phyloP scores from a whole-genome alignment of 2,888 invertebrate species.

The Leptothorax acervorum region DNA sequence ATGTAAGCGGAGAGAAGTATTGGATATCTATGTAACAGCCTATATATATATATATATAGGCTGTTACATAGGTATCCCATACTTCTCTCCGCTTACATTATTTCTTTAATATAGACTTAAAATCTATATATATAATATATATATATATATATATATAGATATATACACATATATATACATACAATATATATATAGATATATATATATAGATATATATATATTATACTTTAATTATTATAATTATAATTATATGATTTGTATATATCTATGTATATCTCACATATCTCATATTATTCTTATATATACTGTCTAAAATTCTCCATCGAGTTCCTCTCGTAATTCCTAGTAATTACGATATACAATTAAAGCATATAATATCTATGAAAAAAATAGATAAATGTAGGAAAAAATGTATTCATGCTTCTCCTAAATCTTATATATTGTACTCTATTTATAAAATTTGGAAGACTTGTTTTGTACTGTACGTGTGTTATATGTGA shows the following conservation, averaged over 20 bases:
- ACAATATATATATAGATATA: not conserved
- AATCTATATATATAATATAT: not conserved
- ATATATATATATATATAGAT: not conserved
- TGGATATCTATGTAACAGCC: not conserved
- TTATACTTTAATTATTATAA: not conserved
- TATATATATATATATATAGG: too few relatives aligned
- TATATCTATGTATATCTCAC: not conserved
- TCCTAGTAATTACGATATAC: not conserved
- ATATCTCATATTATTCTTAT: constrained; percentile 14
- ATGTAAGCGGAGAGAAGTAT: not conserved
- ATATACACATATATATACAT: not conserved
- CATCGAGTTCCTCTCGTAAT: constrained; percentile 5
- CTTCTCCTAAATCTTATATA: constrained; percentile 19
- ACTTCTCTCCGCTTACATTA: too few relatives aligned
- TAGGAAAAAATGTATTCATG: not conserved
- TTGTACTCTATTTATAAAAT: constrained; percentile 33
- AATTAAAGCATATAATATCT: constrained; percentile 20
- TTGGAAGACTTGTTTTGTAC: constrained; percentile 53
- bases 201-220: not conserved
- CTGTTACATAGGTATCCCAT: too few relatives aligned
- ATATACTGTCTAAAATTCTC: constrained; percentile 13
- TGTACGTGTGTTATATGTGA: constrained; percentile 11
- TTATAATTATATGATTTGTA: not conserved
- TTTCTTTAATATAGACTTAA: not conserved
- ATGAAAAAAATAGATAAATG: constrained; percentile 12